Evolutionary conservation across 2,797 vertebrate genomes (phyloP).

Genomic region (Alfaro cultratus): DNA sequence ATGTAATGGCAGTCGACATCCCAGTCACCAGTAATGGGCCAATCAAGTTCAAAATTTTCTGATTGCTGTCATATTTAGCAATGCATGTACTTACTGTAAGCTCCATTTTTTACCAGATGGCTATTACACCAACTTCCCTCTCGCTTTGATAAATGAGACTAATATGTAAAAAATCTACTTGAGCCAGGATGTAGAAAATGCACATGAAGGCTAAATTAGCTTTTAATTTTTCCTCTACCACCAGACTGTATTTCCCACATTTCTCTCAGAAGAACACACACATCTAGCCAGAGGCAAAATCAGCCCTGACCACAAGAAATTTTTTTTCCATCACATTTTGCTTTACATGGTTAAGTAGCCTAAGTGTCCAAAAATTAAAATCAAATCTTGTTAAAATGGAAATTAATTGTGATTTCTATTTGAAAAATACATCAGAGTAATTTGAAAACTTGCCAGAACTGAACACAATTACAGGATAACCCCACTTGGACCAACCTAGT

Average conservation of each 20-base stretch:
- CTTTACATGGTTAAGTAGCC: not conserved
- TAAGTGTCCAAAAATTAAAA: conserved; percentile 7
- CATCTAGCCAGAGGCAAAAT: not conserved
- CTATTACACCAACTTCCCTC: not conserved
- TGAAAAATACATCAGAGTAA: not conserved
- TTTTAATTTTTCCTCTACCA: not conserved
- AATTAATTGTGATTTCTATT: not conserved
- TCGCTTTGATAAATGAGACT: not conserved
- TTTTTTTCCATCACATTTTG: not conserved
- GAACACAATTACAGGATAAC: not conserved
- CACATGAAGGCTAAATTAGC: not conserved
- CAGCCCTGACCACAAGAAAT: not conserved
- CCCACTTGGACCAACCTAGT: not conserved
- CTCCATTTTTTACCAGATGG: not conserved
- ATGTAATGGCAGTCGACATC: not conserved
- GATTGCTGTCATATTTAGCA: not conserved
- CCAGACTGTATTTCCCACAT: not conserved
- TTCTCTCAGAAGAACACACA: not conserved
- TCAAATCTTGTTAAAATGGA: conserved; percentile 6
- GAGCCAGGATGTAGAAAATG: not conserved
- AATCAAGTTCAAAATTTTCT: not conserved
- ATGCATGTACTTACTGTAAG: not conserved
- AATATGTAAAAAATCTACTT: not conserved
- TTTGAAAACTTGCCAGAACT: not conserved
- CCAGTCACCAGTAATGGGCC: not conserved